Base-by-base conservation (phyloP, 2,113 vertebrate genomes). In the Hymenochirus boettgeri region DNA sequence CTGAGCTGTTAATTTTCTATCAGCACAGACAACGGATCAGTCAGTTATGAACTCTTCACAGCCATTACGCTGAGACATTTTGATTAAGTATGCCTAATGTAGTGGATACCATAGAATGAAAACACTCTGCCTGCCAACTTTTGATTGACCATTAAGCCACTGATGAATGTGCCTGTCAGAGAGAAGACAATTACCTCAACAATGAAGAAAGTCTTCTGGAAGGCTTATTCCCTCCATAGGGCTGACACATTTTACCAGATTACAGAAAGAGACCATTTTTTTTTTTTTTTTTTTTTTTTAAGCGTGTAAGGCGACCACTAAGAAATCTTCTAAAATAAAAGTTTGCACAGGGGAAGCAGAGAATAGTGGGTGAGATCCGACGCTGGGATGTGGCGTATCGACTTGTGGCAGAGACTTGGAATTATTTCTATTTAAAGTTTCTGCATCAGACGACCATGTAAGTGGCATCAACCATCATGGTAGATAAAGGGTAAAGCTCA, bases 41-140 rank as follows among this genome's bases (percentile, higher is more conserved):
- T 98, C 96, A 99, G 96, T 98, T 96, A 98, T 99, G 95, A 99
- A 99, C 95, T 97, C 96, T 96, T 98, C 96, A 94, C 92, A 96
- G 96, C 95, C 95, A 99, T 99, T 99, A 99, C 93, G 92, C 92
- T 90, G 91, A 97, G 96, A 98, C 96, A 93, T 97, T 99, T 99
- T 99, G 96, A 99, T 99, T 96, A 99, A 99, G 96, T 99, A 99
- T 99, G 97, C 96, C 96, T 98, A 98, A 99, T 98, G 96, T 96
- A 98, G 95, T 98, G 95, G 93, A 97, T 95, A 94, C 96, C 93
- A 92, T 94, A 96, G 96, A 97, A 96, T 96, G 96, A 99, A 98
- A 99, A 98, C 96, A 98, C 94, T 97, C 93, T 93, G 93, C 93
- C 96, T 99, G 96, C 96, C 96, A 99, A 99, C 95, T 99, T 98